Evolutionary conservation across 2,113 vertebrate genomes (phyloP).

Genomic region (Acinonyx jubatus): DNA sequence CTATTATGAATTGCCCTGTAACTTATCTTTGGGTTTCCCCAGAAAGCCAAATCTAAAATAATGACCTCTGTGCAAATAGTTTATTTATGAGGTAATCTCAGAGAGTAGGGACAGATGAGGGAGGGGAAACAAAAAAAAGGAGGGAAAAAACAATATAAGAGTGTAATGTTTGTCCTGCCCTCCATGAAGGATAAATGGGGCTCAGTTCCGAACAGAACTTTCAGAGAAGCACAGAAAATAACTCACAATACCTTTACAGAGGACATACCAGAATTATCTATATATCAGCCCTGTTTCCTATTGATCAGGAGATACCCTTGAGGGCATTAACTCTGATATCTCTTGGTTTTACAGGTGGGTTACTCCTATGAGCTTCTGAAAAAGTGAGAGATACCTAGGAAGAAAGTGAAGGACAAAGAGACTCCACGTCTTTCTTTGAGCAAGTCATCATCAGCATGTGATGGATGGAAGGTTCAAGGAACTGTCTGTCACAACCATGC

Average conservation of each 20-base stretch:
- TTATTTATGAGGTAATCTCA: not conserved
- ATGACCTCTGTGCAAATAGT: not conserved
- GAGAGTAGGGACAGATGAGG: not conserved
- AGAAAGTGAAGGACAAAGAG: not conserved
- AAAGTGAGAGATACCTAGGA: not conserved
- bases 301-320: not conserved
- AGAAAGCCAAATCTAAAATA: not conserved
- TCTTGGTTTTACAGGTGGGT: not conserved
- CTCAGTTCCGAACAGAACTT: not conserved
- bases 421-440: not conserved
- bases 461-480: not conserved
- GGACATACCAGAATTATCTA: not conserved
- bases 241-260: not conserved
- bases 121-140: not conserved
- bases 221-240: not conserved
- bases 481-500: not conserved
- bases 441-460: not conserved
- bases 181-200: not conserved
- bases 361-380: not conserved
- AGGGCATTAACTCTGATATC: not conserved
- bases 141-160: not conserved
- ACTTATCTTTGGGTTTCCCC: not conserved
- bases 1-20: not conserved
- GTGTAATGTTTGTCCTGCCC: not conserved
- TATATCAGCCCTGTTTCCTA: not conserved